phyloP scores from a whole-genome alignment of 2,113 vertebrate genomes.

The Zosterops lateralis region DNA sequence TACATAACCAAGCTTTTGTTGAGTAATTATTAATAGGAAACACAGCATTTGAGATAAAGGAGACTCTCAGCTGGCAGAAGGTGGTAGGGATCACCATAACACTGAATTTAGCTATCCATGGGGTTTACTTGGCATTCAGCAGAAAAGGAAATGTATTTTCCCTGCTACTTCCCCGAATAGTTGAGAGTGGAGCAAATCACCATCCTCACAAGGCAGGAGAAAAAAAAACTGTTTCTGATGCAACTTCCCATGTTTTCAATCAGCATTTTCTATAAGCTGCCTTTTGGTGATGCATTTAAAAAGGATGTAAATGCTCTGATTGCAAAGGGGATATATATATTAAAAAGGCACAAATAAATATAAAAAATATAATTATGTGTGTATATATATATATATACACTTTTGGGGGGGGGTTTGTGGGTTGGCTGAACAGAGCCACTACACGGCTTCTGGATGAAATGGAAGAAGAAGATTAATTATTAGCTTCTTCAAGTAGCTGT shows the following conservation, averaged over 20 bases:
- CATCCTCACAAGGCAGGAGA: background rate
- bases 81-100: background rate
- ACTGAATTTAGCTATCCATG: background rate
- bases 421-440: background rate
- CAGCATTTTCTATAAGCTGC: background rate
- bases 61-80: background rate
- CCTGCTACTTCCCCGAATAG: background rate
- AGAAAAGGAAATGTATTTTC: slow-evolving; percentile 25
- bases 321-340: background rate
- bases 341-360: background rate
- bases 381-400: too few species aligned
- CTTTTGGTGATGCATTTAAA: background rate
- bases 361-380: too few species aligned
- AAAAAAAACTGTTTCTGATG: background rate
- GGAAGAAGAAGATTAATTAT: background rate
- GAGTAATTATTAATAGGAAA: slow-evolving; percentile 47
- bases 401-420: too few species aligned
- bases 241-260: slow-evolving; percentile 29
- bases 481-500: background rate
- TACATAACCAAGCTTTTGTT: background rate
- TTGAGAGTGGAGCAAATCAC: background rate
- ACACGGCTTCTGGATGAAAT: background rate
- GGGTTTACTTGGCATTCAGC: background rate
- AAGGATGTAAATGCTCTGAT: background rate
- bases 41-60: background rate